Base-by-base conservation (phyloP, 2,888 invertebrate genomes). In the Aphidius colemani region DNA sequence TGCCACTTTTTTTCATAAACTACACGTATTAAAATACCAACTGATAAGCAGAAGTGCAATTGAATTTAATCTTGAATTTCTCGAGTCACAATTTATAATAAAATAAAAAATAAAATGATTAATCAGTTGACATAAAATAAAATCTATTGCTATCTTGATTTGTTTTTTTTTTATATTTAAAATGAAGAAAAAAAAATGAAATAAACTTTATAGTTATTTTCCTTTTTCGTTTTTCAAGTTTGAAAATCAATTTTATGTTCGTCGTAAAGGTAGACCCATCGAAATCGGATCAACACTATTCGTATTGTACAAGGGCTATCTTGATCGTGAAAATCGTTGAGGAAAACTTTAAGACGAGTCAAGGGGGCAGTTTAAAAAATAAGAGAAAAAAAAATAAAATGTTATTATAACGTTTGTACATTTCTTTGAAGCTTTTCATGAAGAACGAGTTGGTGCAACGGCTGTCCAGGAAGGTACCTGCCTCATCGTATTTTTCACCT, bases 251-350 rank as follows among this genome's bases (percentile, higher is more conserved):
- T 30, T 30, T 30, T 30, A 30, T 30, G 30, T 30, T 30, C 5
- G 30, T 30, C 30, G 46, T 53, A 57, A 65, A 68, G 63, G 64
- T 63, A 61, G 53, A 48, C 53, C 57, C 51, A 62, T 64, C 59
- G 56, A 65, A 65, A 66, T 66, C 62, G 59, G 63, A 68, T 66
- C 58, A 63, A 63, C 55, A 58, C 43, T 41, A 10, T 53, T 40
- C 44, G 55, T 11, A 60, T 57, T 57, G 53, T 65, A 66, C 63
- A 66, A 65, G 61, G 53, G 66, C 65, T 68, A 66, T 68, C 65
- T 68, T 63, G 63, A 68, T 68, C 66, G 49, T 60, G 58, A 59
- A 53, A 49, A 41, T 41, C 48, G 57, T 53, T 30, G 30, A 30
- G 30, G 30, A 30, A 30, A 30, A 30, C 30, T 30, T 30, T 30